These are phyloP conservation scores for Cossypha dichroa DNA, from an alignment of 2,797 vertebrate genomes.

Conservation along the genomic window DNA sequence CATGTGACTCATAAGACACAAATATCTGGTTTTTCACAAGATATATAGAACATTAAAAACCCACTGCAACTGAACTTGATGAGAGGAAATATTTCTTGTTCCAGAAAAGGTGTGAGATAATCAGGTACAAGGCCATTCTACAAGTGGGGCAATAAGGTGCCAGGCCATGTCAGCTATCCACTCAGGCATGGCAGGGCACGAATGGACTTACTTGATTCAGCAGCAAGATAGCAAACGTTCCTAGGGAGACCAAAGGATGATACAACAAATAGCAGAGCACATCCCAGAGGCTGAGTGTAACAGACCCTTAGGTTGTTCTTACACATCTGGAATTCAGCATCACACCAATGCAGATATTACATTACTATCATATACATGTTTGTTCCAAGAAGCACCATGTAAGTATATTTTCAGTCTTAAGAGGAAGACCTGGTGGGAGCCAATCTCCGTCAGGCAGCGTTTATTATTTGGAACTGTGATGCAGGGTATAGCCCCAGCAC, in stretches of 20 bases:
- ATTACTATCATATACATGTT: background rate
- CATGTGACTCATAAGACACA: background rate
- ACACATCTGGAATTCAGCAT: background rate
- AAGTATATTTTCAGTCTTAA: background rate
- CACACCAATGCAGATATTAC: background rate
- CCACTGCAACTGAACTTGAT: background rate
- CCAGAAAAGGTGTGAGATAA: background rate
- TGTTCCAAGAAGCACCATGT: background rate
- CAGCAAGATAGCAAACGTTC: accelerated
- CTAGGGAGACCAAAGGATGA: background rate
- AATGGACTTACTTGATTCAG: background rate
- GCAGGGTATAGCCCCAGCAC: accelerated
- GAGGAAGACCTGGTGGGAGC: background rate
- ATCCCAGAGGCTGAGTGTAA: background rate
- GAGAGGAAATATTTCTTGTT: background rate
- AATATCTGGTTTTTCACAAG: background rate
- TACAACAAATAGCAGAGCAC: background rate
- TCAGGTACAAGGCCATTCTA: background rate
- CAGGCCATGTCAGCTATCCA: background rate
- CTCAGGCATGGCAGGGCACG: background rate
- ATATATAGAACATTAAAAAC: background rate
- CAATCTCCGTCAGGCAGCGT: accelerated
- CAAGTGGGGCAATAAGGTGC: background rate
- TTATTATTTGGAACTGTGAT: background rate
- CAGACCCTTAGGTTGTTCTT: background rate